A percentile compares a stretch with the other conserved stretches of the same genome.
phyloP scores from a whole-genome alignment of 2,113 vertebrate genomes.

The Barbus barbus region DNA sequence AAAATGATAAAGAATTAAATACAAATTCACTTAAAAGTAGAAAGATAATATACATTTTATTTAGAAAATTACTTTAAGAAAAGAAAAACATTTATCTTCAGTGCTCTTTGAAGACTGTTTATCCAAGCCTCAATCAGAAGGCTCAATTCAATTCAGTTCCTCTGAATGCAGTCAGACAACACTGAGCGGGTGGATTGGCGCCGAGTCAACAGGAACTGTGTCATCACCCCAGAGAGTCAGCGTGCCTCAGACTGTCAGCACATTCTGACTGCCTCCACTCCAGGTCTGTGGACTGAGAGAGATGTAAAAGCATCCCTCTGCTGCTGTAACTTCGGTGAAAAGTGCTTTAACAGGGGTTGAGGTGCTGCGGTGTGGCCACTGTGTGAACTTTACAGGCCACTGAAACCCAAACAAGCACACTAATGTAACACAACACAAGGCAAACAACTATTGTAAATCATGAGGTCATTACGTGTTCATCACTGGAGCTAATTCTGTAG shows the following conservation, averaged over 20 bases:
- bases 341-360: conserved; percentile 7
- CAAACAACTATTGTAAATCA: conserved; percentile 23
- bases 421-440: not conserved
- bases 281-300: conserved; percentile 7
- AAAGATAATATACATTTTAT: not conserved
- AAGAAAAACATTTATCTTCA: not conserved
- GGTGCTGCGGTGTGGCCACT: not conserved
- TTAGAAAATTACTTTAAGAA: not conserved
- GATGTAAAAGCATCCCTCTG: conserved; percentile 17
- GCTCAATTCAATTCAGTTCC: conserved; percentile 9
- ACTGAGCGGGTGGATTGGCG: conserved; percentile 18
- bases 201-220: conserved; percentile 46
- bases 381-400: conserved; percentile 23
- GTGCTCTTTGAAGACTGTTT: not conserved
- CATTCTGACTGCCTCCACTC: conserved; percentile 26
- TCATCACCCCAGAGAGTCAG: conserved; percentile 32
- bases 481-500: conserved; percentile 19
- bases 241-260: conserved; percentile 42
- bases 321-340: conserved; percentile 6
- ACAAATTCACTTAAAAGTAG: not conserved
- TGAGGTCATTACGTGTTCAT: not conserved
- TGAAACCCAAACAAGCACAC: not conserved
- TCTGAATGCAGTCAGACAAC: conserved; percentile 29
- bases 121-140: not conserved
- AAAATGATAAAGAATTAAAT: not conserved